Evolutionary conservation across 1,140 invertebrate species (phyloP), one percentile per base, ranked within the genome.

Genomic region (Phymorhynchus buccinoides): DNA sequence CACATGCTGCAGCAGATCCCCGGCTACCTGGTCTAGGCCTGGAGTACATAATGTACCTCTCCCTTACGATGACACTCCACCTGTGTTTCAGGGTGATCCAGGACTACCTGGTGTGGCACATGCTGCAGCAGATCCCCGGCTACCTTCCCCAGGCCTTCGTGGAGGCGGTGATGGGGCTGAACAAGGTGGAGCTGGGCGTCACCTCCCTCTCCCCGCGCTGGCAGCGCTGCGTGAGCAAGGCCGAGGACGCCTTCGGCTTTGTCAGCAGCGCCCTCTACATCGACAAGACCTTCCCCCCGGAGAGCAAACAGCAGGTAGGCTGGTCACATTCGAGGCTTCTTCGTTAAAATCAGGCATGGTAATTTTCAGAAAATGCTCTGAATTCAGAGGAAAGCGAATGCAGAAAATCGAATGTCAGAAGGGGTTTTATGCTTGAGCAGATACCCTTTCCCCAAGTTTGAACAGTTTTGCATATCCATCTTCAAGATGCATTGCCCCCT

Each of bases 31-130:
- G 96, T 95, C 1, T 95, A 97, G 79, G 94, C 95, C 27, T 95
- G n/a, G n/a, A n/a, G n/a, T n/a, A n/a, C n/a, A n/a, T n/a, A n/a
- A n/a, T n/a, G n/a, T n/a, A n/a, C n/a, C n/a, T n/a, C n/a, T n/a
- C n/a, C n/a, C n/a, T n/a, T n/a, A n/a, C n/a, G n/a, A n/a, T n/a
- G n/a, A n/a, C n/a, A n/a, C n/a, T n/a, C n/a, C n/a, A n/a, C n/a
- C n/a, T n/a, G n/a, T n/a, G n/a, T 88, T 88, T 32, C 89, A 95
- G 96, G 75, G 91, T 95, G 1, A 93, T 95, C 71, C 96, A 96
- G 3, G 98, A 98, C 93, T 97, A 97, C 89, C 94, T 96, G 88
- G 95, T 97, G 94, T 97, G 97, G 97, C 94, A 96, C 42, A 95
- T 96, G 0, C 95, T 96, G 0, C 95, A 95, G 0, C 95, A 95